Base-by-base conservation (phyloP, 2,888 invertebrate species). In the Drosophila mimetica region DNA sequence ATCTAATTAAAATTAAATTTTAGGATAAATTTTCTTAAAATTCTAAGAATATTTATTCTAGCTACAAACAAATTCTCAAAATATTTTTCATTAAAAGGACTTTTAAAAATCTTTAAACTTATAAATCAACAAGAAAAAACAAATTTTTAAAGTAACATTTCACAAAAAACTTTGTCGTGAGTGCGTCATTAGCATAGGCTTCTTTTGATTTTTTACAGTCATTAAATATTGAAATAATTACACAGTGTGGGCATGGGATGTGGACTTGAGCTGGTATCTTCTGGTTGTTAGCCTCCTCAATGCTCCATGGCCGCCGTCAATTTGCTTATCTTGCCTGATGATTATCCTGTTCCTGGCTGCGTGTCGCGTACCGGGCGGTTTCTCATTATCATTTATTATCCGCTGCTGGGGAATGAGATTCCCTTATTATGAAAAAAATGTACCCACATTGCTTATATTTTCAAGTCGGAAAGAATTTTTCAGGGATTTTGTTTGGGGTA, bases 181-280 rank as follows among this genome's bases (percentile, higher is more conserved):
- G 60, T 60, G 46, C 28, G n/a, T 8, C 58, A 73, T 78, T 77
- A 72, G 60, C 77, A 81, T 77, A 69, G 70, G 48, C 73, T 75
- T 57, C 73, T 67, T 77, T 74, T 72, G 75, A 66, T 66, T 74
- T 74, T 70, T 76, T 71, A 63, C 57, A 67, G 69, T 76, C 75
- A 82, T 74, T 78, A 82, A 76, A 75, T 79, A 81, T 79, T 76
- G 58, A 82, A 81, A 84, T 75, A 85, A 77, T 76, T 79, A 75
- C 79, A 66, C 51, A 44, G 32, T 37, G 14, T 25, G 34, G 25
- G 48, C 14, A 37, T 13, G 30, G 47, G 16, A 20, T 13, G 22
- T 36, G n/a, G 48, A 36, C 30, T 58, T 28, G 28, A 46, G 58
- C 50, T 51, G 67, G 67, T 51, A 64, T 64, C 53, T 46, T 34